Evolutionary conservation across 2,797 vertebrate genomes (phyloP), one percentile per base, ranked within the genome.

Genomic region (Platalea minor): DNA sequence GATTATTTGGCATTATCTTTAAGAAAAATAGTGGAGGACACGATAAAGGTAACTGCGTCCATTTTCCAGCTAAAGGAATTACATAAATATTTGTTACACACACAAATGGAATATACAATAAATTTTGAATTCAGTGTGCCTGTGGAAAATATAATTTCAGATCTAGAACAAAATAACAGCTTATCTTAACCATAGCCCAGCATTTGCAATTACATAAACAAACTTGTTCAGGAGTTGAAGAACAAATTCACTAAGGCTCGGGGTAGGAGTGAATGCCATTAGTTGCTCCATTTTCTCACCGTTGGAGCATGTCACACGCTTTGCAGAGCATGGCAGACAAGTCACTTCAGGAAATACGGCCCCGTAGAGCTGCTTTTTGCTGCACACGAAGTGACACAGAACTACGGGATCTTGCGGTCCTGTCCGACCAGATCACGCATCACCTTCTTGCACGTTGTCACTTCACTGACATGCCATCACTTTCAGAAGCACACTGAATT

Each of bases 241-340:
- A 39, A 13, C 51, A 56, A 19, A 48, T 23, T 29, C 31, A 31
- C 68, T 29, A 23, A 29, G 59, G 13, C n/a, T 39, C 2, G 2
- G 31, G n/a, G 39, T 2, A 45, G 39, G 12, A 64, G 23, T 17
- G 46, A 25, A 33, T 14, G 24, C 10, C 51, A 12, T 18, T 8
- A 68, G 33, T 4, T 45, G 60, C 41, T 61, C 69, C 18, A 3
- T 13, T 53, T 87, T 14, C 54, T 61, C n/a, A 6, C 13, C 3
- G 1, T 2, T 20, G 26, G 21, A 48, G 53, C 51, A 10, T 2
- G 24, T 19, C 11, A 13, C 17, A 3, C 0, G 1, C 69, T 24
- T 14, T 37, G 54, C 35, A 31, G 43, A 56, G 63, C 61, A 31
- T 0, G 3, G 28, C 56, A 29, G 43, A 37, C 9, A 14, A 14